Conservation (phyloP, 1,140 invertebrate genomes). For the Copidosoma floridanum region DNA sequence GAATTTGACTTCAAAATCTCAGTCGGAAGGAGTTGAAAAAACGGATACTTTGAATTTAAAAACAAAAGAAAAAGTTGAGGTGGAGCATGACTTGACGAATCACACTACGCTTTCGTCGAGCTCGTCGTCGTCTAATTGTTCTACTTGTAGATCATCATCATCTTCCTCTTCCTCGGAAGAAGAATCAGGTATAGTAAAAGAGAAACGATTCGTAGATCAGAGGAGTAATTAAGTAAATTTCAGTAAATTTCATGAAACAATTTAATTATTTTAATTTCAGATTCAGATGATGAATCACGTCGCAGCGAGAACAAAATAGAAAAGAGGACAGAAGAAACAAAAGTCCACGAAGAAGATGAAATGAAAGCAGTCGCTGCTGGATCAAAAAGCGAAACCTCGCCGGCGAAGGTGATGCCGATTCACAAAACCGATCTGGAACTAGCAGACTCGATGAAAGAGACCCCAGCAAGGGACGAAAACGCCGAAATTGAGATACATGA, state of each 20-base stretch:
- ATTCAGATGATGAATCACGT: not conserved
- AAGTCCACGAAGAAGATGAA: not conserved
- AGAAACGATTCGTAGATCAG: too few species aligned
- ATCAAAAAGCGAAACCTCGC: not conserved
- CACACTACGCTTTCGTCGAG: too few species aligned
- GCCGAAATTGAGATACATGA: slow-evolving; percentile 5
- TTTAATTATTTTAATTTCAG: not conserved
- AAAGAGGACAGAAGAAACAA: not conserved
- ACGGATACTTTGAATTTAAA: too few species aligned
- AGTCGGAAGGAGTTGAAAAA: too few species aligned
- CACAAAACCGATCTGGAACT: slow-evolving; percentile 6
- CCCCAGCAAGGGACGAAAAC: slow-evolving; percentile 9
- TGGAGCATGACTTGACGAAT: too few species aligned
- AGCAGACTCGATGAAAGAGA: not conserved
- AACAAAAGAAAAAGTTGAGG: too few species aligned
- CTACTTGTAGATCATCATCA: not conserved
- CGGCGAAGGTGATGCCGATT: slow-evolving; percentile 5
- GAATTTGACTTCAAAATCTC: not conserved
- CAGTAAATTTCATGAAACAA: too few species aligned
- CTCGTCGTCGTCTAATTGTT: not conserved
- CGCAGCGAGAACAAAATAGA: too few species aligned
- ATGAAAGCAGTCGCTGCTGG: not conserved
- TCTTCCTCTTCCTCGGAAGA: too few species aligned
- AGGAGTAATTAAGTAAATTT: too few species aligned
- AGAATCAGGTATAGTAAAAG: too few species aligned